These are phyloP conservation scores for Tupaia chinensis DNA, from an alignment of 2,113 vertebrate species.

Conservation along the genomic window DNA sequence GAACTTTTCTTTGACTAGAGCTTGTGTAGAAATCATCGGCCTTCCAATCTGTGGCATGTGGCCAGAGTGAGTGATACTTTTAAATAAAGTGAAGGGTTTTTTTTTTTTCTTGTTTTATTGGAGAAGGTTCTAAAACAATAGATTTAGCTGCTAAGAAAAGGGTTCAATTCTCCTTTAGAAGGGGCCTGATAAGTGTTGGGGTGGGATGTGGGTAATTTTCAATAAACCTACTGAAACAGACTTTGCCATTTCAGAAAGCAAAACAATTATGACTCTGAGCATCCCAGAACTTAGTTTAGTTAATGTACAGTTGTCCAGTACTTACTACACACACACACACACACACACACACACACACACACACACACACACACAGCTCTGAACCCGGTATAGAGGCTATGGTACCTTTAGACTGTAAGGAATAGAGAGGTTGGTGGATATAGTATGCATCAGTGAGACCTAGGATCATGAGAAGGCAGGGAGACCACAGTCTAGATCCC, in stretches of 20 bases:
- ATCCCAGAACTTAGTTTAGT: constrained; percentile 25
- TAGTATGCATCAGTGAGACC: not conserved
- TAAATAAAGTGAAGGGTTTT: not conserved
- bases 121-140: not conserved
- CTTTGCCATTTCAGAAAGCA: not conserved
- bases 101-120: not conserved
- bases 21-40: not conserved
- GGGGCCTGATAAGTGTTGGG: not conserved
- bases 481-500: not conserved
- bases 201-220: not conserved
- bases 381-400: not conserved
- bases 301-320: not conserved
- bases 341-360: too few species aligned
- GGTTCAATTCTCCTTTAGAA: not conserved
- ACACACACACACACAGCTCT: not conserved
- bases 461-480: not conserved
- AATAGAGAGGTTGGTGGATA: not conserved
- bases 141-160: not conserved
- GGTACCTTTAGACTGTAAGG: not conserved
- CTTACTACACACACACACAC: not conserved
- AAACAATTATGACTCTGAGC: not conserved
- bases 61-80: not conserved
- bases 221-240: not conserved
- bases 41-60: not conserved
- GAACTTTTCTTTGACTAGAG: not conserved